A percentile compares a stretch with the other conserved stretches of the same genome.
Conservation (phyloP, 2,113 vertebrate genomes). For the Aegithalos caudatus region DNA sequence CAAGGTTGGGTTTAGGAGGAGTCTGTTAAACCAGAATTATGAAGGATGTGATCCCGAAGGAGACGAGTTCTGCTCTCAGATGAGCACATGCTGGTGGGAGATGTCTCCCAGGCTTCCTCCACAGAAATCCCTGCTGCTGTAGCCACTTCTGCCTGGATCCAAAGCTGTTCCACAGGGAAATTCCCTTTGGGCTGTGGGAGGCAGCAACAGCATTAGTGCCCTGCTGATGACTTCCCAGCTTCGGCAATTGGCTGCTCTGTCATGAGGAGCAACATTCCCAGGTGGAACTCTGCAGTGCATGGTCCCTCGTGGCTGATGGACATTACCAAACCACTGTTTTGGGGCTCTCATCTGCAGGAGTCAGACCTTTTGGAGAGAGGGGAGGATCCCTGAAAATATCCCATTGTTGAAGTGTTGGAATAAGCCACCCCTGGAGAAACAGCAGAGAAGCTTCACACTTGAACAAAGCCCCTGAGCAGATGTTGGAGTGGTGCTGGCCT, state of each 20-base stretch:
- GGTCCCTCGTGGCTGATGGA: fast-evolving
- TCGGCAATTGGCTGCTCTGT: neutral
- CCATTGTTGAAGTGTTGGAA: neutral
- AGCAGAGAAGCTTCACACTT: neutral
- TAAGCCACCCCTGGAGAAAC: neutral
- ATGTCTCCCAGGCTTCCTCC: neutral
- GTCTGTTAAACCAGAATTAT: fast-evolving
- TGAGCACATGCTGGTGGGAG: neutral
- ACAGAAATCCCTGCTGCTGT: fast-evolving
- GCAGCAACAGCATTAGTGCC: neutral
- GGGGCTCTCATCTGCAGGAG: neutral
- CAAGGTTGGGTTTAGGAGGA: neutral
- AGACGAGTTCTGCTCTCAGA: neutral
- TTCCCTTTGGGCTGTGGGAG: neutral
- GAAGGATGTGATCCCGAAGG: neutral
- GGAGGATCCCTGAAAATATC: neutral
- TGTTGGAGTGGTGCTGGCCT: neutral
- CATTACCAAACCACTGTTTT: fast-evolving
- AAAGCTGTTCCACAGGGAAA: neutral
- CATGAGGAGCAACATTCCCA: fast-evolving
- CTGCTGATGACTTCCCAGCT: neutral
- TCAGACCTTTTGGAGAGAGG: neutral
- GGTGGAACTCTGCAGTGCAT: fast-evolving
- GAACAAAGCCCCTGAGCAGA: neutral
- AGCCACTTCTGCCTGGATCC: neutral